Percentiles rank a stretch among this genome's conserved stretches.
Evolutionary conservation across 1,140 invertebrate genomes (phyloP).

Genomic region (Battus philenor): DNA sequence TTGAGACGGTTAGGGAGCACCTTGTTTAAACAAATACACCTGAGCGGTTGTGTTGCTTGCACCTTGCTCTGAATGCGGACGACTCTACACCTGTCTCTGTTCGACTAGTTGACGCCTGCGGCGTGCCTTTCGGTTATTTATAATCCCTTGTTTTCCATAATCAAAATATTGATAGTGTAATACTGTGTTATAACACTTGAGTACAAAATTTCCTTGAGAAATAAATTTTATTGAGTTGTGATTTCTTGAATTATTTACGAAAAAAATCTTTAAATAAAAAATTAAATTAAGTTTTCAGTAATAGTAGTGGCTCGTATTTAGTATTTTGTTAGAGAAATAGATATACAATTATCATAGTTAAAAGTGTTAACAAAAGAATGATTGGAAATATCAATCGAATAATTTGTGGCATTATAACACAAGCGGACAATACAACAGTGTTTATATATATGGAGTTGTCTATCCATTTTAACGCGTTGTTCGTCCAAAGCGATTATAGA

Average conservation of each 20-base stretch:
- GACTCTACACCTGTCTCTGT: constrained; percentile 30
- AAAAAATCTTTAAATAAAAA: background rate
- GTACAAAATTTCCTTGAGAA: too few species aligned
- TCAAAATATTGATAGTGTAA: background rate
- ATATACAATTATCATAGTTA: background rate
- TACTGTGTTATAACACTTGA: too few species aligned
- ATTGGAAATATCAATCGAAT: too few species aligned
- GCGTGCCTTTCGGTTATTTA: constrained; percentile 21
- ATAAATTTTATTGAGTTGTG: background rate
- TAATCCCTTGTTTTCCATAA: background rate
- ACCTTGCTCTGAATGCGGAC: constrained; percentile 65
- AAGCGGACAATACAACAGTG: background rate
- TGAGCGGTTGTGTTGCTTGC: constrained; percentile 57
- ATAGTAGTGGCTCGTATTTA: background rate
- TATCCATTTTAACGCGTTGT: constrained; percentile 8
- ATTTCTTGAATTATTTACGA: background rate
- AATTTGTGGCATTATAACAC: too few species aligned
- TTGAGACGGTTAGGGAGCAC: constrained; percentile 43
- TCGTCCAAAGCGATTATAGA: constrained; percentile 6
- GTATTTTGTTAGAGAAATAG: background rate
- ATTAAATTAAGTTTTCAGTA: background rate
- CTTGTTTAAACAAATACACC: constrained; percentile 69
- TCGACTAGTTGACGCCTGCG: background rate
- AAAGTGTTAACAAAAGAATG: background rate
- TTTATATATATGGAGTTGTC: background rate